Base-by-base conservation (phyloP, 2,797 vertebrate species). In the Lateolabrax maculatus region DNA sequence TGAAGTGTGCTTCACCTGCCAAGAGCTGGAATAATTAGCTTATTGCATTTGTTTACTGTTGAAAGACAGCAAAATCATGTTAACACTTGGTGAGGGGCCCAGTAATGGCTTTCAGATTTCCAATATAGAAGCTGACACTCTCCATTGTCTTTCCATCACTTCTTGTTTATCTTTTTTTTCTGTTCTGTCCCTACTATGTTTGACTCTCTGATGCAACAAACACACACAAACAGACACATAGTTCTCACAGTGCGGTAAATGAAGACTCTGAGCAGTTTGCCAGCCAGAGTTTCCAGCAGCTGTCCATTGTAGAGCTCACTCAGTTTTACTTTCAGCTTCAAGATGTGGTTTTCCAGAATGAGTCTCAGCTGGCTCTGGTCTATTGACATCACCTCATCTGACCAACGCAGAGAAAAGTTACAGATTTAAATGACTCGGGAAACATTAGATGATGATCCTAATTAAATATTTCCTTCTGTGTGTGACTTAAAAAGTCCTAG, bases 281-380 rank as follows among this genome's bases (percentile, higher is more conserved):
- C 98, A 86, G 96, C 95, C 10, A 98, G 76, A 4, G 98, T 99
- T 90, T 99, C 97, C 60, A 99, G 93, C 56, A 89, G 84, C 87
- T 99, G 98, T 74, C 98, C 98, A 6, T 96, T 97, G 94, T 99
- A 99, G 72, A 99, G 95, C 21, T 97, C 96, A n/a, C 90, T 96
- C 70, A 99, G 95, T 0, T 96, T 96, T 55, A 99, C 49, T 89
- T 98, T 99, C 25, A 95, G 82, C 91, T 97, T 99, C 92, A 99
- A 79, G 81, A 99, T 97, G 87, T 99, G 98, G 89, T 99, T 99
- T 92, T 99, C 93, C 76, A 99, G 80, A 85, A 99, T 95, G 3
- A 85, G 57, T 89, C 80, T 98, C 67, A 99, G 95, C 61, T 95
- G 48, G 3, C 88, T 95, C 75, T 97, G 94, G 74, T 99, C 98